Evolutionary conservation across 2,888 invertebrate species (phyloP), one percentile per base, ranked within the genome.

Genomic region (Criorhina ranunculi): DNA sequence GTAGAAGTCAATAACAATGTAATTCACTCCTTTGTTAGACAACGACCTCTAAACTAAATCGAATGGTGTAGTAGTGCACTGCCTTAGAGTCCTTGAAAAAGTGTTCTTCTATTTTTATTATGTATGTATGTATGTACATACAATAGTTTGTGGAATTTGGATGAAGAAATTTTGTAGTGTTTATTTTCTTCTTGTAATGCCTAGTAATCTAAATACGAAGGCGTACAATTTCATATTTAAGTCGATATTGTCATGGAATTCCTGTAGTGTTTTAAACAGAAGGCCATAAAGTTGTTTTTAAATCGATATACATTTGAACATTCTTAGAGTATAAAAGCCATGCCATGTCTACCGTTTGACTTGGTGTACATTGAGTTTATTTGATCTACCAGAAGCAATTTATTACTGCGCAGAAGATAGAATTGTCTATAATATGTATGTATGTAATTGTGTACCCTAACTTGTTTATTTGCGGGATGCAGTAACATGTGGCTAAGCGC

Each of bases 221-320:
- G 9, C 2, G 8, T 42, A n/a, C 51, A 12, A 31, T 29, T 49
- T 29, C 1, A 24, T 29, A 53, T 53, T 53, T 15, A 33, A 53
- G 33, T 53, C 33, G 33, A 53, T 53, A 17, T 53, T 53, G 31
- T 53, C 31, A 53, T 29, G 49, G 49, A n/a, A 49, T 49, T 24
- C 24, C 24, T 3, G 1, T 24, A 7, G 24, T 3, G 11, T 24
- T 29, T 49, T 24, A 3, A 24, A 9, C 19, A 24, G 49, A 49
- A 49, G 49, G 49, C 24, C 24, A 24, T 24, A n/a, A 24, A 49
- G 8, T 49, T 49, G 5, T 11, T 2, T 6, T 2, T 44, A 8
- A 24, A 24, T 24, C 24, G 8, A 44, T 15, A 17, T 2, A 12
- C n/a, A n/a, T n/a, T n/a, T n/a, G 44, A 17, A 17, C 7, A 17